Conservation (phyloP, 2,888 invertebrate species). For the Frankliniella intonsa region DNA sequence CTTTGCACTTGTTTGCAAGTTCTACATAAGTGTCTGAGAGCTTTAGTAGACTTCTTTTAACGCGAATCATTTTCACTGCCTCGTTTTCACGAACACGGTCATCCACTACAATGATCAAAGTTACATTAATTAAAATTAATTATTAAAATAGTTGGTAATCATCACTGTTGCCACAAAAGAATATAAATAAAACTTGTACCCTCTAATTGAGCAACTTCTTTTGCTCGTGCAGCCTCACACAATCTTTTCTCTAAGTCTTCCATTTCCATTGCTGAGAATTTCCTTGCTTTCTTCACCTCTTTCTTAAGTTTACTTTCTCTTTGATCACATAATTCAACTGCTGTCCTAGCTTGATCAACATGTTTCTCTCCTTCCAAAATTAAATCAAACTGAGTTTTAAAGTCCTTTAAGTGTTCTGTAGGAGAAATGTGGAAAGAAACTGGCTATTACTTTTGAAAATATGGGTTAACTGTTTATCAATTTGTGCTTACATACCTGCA, state of each 20-base stretch:
- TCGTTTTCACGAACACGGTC: slow-evolving; percentile 51
- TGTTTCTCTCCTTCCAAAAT: slow-evolving; percentile 50
- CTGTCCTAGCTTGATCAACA: slow-evolving; percentile 47
- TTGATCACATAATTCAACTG: slow-evolving; percentile 47
- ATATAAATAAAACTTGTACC: slow-evolving; percentile 42
- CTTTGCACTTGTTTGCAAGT: slow-evolving; percentile 48
- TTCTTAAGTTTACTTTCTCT: slow-evolving; percentile 47
- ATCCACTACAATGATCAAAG: slow-evolving; percentile 44
- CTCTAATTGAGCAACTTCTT: slow-evolving; percentile 50
- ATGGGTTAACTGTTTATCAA: no score
- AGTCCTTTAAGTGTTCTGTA: slow-evolving; percentile 48
- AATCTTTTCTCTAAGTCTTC: slow-evolving; percentile 47
- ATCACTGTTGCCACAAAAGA: slow-evolving; percentile 24
- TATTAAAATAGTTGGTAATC: slow-evolving; percentile 27
- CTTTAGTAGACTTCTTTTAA: slow-evolving; percentile 50
- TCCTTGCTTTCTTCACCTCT: slow-evolving; percentile 48
- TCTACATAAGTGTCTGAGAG: slow-evolving; percentile 51
- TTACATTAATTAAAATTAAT: background rate
- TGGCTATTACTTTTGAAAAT: no score
- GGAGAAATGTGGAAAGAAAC: slow-evolving; percentile 33
- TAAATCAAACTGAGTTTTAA: slow-evolving; percentile 49
- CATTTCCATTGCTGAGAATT: slow-evolving; percentile 46
- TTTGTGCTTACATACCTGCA: slow-evolving; percentile 42
- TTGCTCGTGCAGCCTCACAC: slow-evolving; percentile 48
- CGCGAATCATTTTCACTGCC: slow-evolving; percentile 50